Conservation (phyloP, 2,113 vertebrate species). For the Pogonocichla stellata region DNA sequence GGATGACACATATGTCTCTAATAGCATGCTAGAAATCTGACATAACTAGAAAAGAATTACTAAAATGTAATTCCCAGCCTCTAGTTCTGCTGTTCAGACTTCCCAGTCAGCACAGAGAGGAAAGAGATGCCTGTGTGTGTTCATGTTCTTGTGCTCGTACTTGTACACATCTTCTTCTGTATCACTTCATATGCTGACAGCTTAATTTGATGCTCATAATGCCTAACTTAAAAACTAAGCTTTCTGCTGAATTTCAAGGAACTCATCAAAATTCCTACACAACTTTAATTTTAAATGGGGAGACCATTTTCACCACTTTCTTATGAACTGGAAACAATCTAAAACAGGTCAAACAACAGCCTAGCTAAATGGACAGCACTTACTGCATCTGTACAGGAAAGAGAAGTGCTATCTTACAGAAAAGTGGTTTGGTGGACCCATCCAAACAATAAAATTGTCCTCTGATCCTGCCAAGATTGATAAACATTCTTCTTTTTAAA, state of each 20-base stretch:
- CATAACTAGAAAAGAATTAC: slow-evolving; percentile 81
- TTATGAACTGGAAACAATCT: neutral
- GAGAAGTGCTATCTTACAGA: neutral
- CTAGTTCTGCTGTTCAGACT: slow-evolving; percentile 50
- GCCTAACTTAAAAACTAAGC: slow-evolving; percentile 74
- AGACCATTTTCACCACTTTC: neutral
- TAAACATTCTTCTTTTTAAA: neutral
- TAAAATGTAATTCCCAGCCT: slow-evolving; percentile 72
- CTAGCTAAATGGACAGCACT: neutral
- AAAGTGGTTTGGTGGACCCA: neutral
- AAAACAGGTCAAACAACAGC: neutral
- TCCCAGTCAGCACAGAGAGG: neutral
- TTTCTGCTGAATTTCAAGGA: slow-evolving; percentile 67
- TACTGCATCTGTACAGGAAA: neutral
- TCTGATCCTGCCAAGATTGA: neutral
- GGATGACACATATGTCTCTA: slow-evolving; percentile 82
- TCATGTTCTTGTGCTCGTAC: slow-evolving; percentile 15
- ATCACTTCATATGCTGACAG: slow-evolving; percentile 72
- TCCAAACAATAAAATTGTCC: neutral
- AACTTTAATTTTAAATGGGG: slow-evolving; percentile 12
- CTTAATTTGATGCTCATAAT: slow-evolving; percentile 74
- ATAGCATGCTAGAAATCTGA: slow-evolving; percentile 81
- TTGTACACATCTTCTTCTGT: slow-evolving; percentile 57
- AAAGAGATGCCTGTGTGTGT: neutral
- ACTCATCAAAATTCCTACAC: slow-evolving; percentile 37